Base-by-base conservation (phyloP, 2,113 vertebrate genomes). In the Zapus hudsonius region DNA sequence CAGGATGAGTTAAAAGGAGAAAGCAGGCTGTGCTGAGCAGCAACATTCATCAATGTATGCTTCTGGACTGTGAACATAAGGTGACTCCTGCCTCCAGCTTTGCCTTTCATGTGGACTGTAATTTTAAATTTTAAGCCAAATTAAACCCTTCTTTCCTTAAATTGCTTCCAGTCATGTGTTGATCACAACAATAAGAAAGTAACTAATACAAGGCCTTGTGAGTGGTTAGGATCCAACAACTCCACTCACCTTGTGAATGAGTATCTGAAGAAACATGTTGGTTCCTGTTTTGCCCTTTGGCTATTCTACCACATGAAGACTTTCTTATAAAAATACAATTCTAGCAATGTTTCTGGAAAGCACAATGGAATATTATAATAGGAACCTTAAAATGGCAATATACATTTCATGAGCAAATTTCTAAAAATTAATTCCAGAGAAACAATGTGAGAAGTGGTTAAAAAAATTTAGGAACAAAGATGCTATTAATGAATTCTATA, bases 271-370 rank as follows among this genome's bases (percentile, higher is more conserved):
- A 29, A 74, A 47, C 20, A 25, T 74, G 12, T 44, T 72, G 25
- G 13, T 31, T 3, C 0, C 36, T 66, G 4, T 57, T 81, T 44
- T 67, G 19, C 13, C 31, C 33, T 55, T 70, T 79, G 22, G 55
- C 17, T n/a, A 22, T 87, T 80, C 27, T 10, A 59, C 11, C 4
- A 29, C 40, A 69, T 36, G 42, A 47, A 40, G 10, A 70, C 36
- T 75, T 92, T 27, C 42, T 64, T 87, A 44, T 63, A 57, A 92
- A 90, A 87, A 63, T 79, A 25, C 70, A 80, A 74, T 38, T 87
- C 57, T 6, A 70, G 5, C 27, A 88, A 47, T 11, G 23, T 40
- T 84, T 93, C 63, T 22, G 29, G 61, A 73, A 67, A 59, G 19
- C 52, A 89, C 38, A 82, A 66, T 83, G 27, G 29, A 40, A 94